Evolutionary conservation across 1,140 invertebrate species (phyloP), one percentile per base, ranked within the genome.

Genomic region (Portunus trituberculatus): DNA sequence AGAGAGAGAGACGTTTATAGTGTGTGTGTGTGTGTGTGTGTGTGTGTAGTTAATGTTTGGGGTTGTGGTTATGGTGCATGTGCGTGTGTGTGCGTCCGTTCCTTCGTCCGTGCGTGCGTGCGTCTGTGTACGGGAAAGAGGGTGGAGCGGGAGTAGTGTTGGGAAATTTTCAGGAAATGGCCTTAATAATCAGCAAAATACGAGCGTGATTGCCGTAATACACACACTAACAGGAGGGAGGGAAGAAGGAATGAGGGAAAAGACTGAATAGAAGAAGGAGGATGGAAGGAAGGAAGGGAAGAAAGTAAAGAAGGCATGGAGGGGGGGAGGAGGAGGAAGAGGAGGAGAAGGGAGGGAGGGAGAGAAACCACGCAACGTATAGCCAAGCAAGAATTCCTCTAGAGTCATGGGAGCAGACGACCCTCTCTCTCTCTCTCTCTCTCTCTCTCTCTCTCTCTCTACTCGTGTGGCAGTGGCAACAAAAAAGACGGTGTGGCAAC

Each of bases 11-110:
- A n/a, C n/a, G 0, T 39, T 14, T 87, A 20, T 39, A 32, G 2
- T 0, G 31, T 87, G 86, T 87, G 86, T 87, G 86, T 87, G 86
- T 87, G 86, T 87, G 86, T 87, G 86, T 87, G 86, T 87, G 86
- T 87, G 86, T 87, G 86, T 87, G 86, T 87, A 82, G 86, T 87
- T 16, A 25, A 20, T 87, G 86, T 39, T 87, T 87, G 86, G 12
- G 83, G 7, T 16, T 87, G 86, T 87, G 86, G 31, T 32, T 87
- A n/a, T 87, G 86, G 31, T 89, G 88, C n/a, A 31, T 46, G 88
- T 32, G 86, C 45, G 45, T 89, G 45, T 48, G 45, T 28, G 88
- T 89, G 88, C 31, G 25, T 46, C 4, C 48, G 88, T 89, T 32
- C 45, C 6, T 89, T 10, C 31, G 88, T 89, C 39, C 12, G 88